Evolutionary conservation across 2,888 invertebrate species (phyloP).

Genomic region (Dicycla oo): DNA sequence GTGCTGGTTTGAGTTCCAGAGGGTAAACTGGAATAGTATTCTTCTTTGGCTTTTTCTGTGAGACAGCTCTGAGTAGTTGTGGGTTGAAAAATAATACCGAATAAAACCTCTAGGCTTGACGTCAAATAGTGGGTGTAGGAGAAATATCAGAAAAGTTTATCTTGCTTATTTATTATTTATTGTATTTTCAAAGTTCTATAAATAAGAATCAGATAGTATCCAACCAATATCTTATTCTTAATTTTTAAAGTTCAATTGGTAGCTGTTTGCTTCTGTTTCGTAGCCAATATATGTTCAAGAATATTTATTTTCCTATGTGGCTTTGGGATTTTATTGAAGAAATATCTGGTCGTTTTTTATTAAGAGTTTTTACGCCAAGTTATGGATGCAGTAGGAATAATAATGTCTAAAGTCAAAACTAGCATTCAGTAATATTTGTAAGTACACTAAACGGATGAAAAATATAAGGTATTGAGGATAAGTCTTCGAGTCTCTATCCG

Average conservation of each 20-base stretch:
- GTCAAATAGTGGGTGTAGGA: constrained; percentile 11
- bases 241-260: neutral
- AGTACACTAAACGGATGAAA: neutral
- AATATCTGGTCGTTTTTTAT: no score
- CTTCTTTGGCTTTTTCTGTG: constrained; percentile 24
- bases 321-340: constrained; percentile 9
- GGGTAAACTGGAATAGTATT: constrained; percentile 28
- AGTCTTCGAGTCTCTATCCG: neutral
- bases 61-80: constrained; percentile 1
- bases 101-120: neutral
- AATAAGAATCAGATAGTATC: neutral
- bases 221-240: neutral
- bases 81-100: constrained; percentile 15
- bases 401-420: no score
- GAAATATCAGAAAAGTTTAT: neutral
- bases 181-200: neutral
- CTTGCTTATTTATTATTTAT: neutral
- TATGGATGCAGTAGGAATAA: no score
- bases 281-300: neutral
- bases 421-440: no score
- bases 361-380: no score
- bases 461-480: neutral
- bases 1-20: constrained; percentile 35
- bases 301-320: constrained; percentile 16
- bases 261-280: constrained; percentile 9